A percentile compares a stretch with the other conserved stretches of the same genome.
These are phyloP conservation scores for Alectura lathami DNA, from an alignment of 2,113 vertebrate species.

Conservation along the genomic window DNA sequence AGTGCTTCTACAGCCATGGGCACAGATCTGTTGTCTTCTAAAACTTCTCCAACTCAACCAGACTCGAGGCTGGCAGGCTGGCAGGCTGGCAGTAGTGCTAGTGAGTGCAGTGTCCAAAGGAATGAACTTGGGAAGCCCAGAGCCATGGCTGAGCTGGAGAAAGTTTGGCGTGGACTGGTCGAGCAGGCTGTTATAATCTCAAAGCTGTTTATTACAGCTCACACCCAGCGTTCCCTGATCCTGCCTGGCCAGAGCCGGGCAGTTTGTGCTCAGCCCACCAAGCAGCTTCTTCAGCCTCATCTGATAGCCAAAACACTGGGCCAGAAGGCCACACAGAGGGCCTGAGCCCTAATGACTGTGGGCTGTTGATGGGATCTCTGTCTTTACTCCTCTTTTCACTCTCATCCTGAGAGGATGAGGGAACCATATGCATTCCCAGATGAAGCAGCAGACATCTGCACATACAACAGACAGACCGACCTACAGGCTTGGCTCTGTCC, in stretches of 20 bases:
- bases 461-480: neutral
- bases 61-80: neutral
- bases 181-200: neutral
- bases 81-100: neutral
- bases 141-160: neutral
- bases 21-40: neutral
- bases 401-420: fast-evolving
- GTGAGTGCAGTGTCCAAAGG: neutral
- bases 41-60: neutral
- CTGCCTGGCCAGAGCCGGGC: neutral
- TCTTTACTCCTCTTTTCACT: neutral
- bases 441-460: neutral
- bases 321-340: neutral
- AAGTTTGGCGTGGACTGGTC: neutral
- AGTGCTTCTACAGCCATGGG: neutral
- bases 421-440: neutral
- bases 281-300: neutral
- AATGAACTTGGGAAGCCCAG: neutral
- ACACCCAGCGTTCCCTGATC: neutral
- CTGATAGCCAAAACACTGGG: neutral
- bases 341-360: neutral
- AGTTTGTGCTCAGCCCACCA: neutral
- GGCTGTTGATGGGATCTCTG: neutral
- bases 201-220: neutral
- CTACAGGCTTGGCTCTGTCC: fast-evolving